A percentile compares a stretch with the other conserved stretches of the same genome.
Evolutionary conservation across 2,113 vertebrate genomes (phyloP).

Genomic region (Poeciliopsis turrubarensis): DNA sequence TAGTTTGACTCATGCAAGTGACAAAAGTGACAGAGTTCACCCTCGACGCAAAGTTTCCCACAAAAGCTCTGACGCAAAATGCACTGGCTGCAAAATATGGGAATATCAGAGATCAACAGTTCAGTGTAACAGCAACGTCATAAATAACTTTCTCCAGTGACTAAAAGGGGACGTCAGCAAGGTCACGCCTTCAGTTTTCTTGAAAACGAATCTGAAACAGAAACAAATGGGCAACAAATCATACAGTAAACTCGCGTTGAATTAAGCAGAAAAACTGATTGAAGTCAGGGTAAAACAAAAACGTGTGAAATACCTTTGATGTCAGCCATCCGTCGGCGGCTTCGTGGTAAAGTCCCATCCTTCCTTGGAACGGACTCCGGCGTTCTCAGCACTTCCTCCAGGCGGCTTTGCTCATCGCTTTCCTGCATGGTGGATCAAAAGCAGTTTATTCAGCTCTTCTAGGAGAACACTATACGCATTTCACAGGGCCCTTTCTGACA

Average conservation of each 20-base stretch:
- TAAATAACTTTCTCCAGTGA: constrained; percentile 27
- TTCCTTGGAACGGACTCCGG: constrained; percentile 47
- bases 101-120: too few species aligned
- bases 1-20: too few species aligned
- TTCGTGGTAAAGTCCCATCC: constrained; percentile 69
- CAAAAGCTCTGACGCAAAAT: too few species aligned
- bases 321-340: constrained; percentile 64
- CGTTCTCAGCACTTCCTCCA: constrained; percentile 77
- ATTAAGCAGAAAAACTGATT: neutral
- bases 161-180: constrained; percentile 2
- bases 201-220: constrained; percentile 55
- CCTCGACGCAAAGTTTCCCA: too few species aligned
- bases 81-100: too few species aligned
- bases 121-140: constrained; percentile 4
- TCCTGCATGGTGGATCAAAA: constrained; percentile 40
- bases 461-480: neutral
- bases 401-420: constrained; percentile 61
- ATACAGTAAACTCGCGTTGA: too few species aligned
- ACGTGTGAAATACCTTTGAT: constrained; percentile 44
- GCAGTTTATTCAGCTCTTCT: neutral
- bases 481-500: neutral
- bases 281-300: neutral
- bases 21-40: too few species aligned
- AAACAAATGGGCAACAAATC: neutral
- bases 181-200: constrained; percentile 65